Evolutionary conservation across 2,888 invertebrate genomes (phyloP), one percentile per base, ranked within the genome.

Genomic region (Chrysolina haemoptera): DNA sequence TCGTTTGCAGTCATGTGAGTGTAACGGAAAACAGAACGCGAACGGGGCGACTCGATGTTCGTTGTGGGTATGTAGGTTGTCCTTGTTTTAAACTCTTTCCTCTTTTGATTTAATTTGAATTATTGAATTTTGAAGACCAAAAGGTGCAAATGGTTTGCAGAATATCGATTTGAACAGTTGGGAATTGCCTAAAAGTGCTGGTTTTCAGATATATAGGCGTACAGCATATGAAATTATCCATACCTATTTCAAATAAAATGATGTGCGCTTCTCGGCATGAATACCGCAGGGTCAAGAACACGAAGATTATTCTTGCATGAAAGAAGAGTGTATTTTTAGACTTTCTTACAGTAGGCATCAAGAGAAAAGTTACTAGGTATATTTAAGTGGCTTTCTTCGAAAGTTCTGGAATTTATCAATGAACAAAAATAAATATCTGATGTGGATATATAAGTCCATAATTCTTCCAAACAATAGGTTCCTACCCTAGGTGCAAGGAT

Each of bases 11-110:
- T 77, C 81, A 81, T 77, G 79, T 80, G 82, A 76, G 63, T n/a
- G n/a, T 80, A 82, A 84, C 84, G 82, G 83, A 82, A 80, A 74
- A 27, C 70, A 48, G 66, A 62, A 68, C 74, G 50, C 59, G 59
- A 59, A 59, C 59, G 35, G n/a, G 59, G 59, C 59, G 59, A 18
- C 59, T 59, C 14, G 59, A 59, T 59, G 59, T 59, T 59, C n/a
- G 59, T 27, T 16, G 59, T 27, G 16, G 9, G 27, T 14, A n/a
- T 16, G 59, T 27, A 18, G 9, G 27, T 22, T 59, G 59, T 59
- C 59, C 59, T 59, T 59, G 27, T 59, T 59, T 53, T 53, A 2
- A 1, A 53, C 20, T 68, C 64, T 64, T 22, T 67, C 48, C 62
- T 62, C 43, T 35, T 41, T 27, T 35, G n/a, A 35, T 16, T n/a